Percentiles rank a stretch among this genome's conserved stretches.
These are phyloP conservation scores for Cairina moschata DNA, from an alignment of 2,113 vertebrate genomes.

Conservation along the genomic window DNA sequence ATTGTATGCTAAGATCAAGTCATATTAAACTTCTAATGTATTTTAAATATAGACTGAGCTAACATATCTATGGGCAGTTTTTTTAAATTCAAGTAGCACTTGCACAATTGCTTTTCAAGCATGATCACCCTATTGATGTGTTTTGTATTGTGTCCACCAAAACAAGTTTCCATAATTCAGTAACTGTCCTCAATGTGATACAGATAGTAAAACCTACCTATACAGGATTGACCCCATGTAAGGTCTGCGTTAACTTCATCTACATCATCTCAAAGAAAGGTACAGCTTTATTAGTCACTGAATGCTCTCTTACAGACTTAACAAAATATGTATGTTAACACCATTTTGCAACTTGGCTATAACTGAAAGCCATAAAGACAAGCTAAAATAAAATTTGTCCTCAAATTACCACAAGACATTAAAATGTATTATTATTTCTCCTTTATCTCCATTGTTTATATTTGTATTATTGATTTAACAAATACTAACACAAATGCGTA, in stretches of 20 bases:
- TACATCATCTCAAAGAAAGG: neutral
- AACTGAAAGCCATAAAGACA: neutral
- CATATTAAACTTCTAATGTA: neutral
- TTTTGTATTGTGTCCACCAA: neutral
- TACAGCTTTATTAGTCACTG: neutral
- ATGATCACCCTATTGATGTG: neutral
- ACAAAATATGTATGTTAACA: neutral
- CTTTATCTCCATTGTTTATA: neutral
- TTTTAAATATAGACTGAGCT: neutral
- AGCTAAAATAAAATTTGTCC: neutral
- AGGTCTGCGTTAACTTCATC: neutral
- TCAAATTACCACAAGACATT: neutral
- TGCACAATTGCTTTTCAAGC: neutral
- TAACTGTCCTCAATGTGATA: neutral
- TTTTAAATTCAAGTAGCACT: neutral
- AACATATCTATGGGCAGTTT: neutral
- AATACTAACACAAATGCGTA: neutral
- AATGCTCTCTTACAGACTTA: neutral
- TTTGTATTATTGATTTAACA: neutral
- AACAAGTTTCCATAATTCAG: neutral
- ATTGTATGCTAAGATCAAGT: neutral
- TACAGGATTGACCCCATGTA: neutral
- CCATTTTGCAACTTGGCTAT: neutral
- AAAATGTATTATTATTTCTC: neutral
- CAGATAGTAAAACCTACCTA: neutral